Base-by-base conservation (phyloP, 2,797 vertebrate genomes). In the Gallinago stenura region DNA sequence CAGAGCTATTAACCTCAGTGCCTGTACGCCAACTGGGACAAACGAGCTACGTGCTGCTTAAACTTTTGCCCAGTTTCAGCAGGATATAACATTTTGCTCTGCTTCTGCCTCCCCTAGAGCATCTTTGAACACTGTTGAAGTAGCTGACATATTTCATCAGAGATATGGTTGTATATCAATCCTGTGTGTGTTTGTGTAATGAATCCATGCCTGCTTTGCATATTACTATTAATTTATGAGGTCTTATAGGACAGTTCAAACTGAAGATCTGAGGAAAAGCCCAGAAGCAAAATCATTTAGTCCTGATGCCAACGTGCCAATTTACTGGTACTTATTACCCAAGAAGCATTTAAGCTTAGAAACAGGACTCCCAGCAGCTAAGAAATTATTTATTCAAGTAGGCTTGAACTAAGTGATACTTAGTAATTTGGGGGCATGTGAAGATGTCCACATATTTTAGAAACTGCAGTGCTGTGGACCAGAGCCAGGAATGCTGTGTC, bases 381-480 rank as follows among this genome's bases (percentile, higher is more conserved):
- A 90, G 61, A 62, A 91, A 92, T 46, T 30, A 35, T 70, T 85
- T 51, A 73, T 35, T 58, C 24, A 71, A 75, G 45, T 5, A 72
- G 37, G 37, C 11, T 85, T 87, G 73, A 90, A 78, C 33, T 73
- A 69, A 90, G 87, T 1, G 2, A 45, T 57, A 57, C 41, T 64
- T 69, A 72, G 41, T 45, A 87, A 82, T 81, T 1, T 54, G 16
- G 5, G 45, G n/a, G 18, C 35, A 64, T 60, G 46, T 62, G 86
- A 94, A 95, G 26, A 89, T 56, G 33, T 87, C 68, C 46, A 79
- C 56, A 39, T 80, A 60, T 58, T 91, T 95, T 50, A 79, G 71
- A 93, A 89, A 66, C 37, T 60, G 37, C 57, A 56, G 39, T 11
- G 15, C 66, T 4, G 9, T 57, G 70, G 46, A 68, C 15, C 25